Conservation (phyloP, 2,113 vertebrate species). For the Mesitornis unicolor region DNA sequence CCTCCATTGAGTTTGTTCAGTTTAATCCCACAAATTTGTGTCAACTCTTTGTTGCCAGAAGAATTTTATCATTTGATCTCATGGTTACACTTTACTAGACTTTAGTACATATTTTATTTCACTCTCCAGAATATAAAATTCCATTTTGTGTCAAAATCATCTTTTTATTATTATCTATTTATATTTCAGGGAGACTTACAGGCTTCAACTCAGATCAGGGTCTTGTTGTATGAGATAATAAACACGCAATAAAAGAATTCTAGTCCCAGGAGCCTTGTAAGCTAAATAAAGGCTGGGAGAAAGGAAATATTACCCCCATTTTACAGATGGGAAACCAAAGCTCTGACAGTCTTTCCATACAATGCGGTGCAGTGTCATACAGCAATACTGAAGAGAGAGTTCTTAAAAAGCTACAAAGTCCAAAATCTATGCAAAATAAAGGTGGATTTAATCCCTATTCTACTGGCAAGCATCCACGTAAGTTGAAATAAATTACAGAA, state of each 20-base stretch:
- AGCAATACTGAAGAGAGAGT: neutral
- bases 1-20: neutral
- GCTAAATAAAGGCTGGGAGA: neutral
- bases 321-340: neutral
- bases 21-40: constrained; percentile 39
- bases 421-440: neutral
- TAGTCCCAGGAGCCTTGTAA: neutral
- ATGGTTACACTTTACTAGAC: constrained; percentile 3
- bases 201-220: neutral
- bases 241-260: neutral
- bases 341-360: neutral
- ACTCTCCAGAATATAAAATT: constrained; percentile 30
- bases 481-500: neutral
- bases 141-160: constrained; percentile 44
- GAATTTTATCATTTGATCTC: constrained; percentile 22
- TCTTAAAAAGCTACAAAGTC: neutral
- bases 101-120: constrained; percentile 17
- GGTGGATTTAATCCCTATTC: neutral
- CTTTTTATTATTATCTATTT: constrained; percentile 46
- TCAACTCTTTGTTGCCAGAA: constrained; percentile 29
- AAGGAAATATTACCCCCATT: neutral
- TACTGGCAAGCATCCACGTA: neutral
- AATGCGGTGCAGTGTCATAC: neutral
- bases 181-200: constrained; percentile 30
- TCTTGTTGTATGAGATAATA: neutral